Conservation (phyloP, 2,888 invertebrate genomes). For the Xestia xanthographa region DNA sequence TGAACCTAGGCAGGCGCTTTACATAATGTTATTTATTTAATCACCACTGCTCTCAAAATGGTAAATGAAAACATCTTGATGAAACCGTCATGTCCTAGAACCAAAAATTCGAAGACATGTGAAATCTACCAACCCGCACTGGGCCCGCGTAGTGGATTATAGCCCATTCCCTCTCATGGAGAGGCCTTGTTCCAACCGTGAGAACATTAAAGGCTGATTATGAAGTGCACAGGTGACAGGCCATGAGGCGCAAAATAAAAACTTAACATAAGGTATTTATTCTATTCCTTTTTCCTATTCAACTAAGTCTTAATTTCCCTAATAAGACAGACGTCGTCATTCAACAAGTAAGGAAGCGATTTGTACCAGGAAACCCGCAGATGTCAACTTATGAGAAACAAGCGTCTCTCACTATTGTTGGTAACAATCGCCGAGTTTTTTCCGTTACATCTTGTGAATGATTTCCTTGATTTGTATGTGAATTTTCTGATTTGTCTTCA, state of each 20-base stretch:
- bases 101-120: too few species aligned
- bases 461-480: slow-evolving; percentile 61
- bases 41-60: too few species aligned
- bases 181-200: too few species aligned
- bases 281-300: not conserved
- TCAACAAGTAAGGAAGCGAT: slow-evolving; percentile 49
- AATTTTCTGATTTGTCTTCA: slow-evolving; percentile 29
- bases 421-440: slow-evolving; percentile 44
- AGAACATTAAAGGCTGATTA: too few species aligned
- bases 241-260: not conserved
- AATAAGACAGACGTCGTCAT: slow-evolving; percentile 18
- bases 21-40: too few species aligned
- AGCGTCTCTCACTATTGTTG: slow-evolving; percentile 60
- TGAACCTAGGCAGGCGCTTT: too few species aligned
- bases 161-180: too few species aligned
- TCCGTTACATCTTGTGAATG: slow-evolving; percentile 40
- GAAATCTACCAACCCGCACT: too few species aligned
- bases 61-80: too few species aligned
- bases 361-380: slow-evolving; percentile 46
- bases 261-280: not conserved
- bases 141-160: too few species aligned
- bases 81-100: too few species aligned
- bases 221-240: too few species aligned
- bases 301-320: not conserved
- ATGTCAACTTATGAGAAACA: slow-evolving; percentile 55